Evolutionary conservation across 2,888 invertebrate species (phyloP).

Genomic region (Pyrochroa serraticornis): DNA sequence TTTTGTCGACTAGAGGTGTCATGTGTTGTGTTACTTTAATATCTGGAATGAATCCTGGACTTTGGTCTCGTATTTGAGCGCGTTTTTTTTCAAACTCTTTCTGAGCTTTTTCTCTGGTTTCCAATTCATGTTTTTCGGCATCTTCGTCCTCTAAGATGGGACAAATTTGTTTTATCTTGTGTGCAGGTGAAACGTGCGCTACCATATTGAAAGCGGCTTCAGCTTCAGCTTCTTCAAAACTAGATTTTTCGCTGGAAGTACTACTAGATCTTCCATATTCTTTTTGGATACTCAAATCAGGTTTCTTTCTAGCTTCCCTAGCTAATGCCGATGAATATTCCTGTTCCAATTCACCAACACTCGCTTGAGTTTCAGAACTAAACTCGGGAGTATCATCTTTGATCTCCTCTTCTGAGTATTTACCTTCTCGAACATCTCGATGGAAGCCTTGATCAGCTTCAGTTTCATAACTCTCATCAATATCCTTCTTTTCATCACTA

Average conservation of each 20-base stretch:
- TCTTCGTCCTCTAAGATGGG: slow-evolving; percentile 60
- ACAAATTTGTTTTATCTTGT: slow-evolving; percentile 58
- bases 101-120: slow-evolving; percentile 56
- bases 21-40: slow-evolving; percentile 68
- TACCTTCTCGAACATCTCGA: slow-evolving; percentile 54
- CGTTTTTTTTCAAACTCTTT: slow-evolving; percentile 58
- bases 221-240: slow-evolving; percentile 60
- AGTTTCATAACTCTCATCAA: slow-evolving; percentile 58
- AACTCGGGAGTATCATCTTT: slow-evolving; percentile 56
- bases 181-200: slow-evolving; percentile 58
- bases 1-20: slow-evolving; percentile 58
- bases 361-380: slow-evolving; percentile 50
- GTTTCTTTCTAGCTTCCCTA: slow-evolving; percentile 44
- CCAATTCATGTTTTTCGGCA: slow-evolving; percentile 61
- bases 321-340: slow-evolving; percentile 54
- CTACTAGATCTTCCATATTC: slow-evolving; percentile 53
- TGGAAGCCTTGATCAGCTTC: slow-evolving; percentile 59
- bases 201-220: slow-evolving; percentile 61
- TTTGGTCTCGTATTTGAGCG: slow-evolving; percentile 61
- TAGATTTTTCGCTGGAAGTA: slow-evolving; percentile 57
- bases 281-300: slow-evolving; percentile 47
- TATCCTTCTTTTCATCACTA: slow-evolving; percentile 58
- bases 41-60: slow-evolving; percentile 68
- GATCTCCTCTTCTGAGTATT: slow-evolving; percentile 52
- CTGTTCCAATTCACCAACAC: slow-evolving; percentile 55